Evolutionary conservation across 2,113 vertebrate species (phyloP), one percentile per base, ranked within the genome.

Genomic region (Microcebus tavaratra): DNA sequence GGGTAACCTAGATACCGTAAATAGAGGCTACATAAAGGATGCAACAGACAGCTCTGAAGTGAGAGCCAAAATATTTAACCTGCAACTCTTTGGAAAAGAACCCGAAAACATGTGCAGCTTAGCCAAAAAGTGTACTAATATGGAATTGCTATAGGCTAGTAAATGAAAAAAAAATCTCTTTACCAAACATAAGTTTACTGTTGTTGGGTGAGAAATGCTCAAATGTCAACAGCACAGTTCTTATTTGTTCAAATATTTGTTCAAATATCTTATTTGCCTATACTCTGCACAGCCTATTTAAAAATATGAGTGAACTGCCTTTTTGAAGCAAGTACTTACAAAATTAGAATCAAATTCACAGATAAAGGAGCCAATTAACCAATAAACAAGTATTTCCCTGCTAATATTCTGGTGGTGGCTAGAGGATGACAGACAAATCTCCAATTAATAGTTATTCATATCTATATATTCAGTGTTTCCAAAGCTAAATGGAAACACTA

Each of bases 41-140:
- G 96, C 97, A 97, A 93, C 29, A 98, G 95, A 97, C 93, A 93
- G 83, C 89, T 97, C 95, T 97, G 88, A 96, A 98, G 94, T 83
- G 63, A 21, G 5, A 98, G 97, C 98, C 98, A 98, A 98, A 98
- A 98, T 97, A 97, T 96, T 98, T 96, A 86, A 98, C 97, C 95
- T 7, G 45, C 97, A 98, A 97, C 82, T 97, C 97, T 98, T 98
- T 98, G 97, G 97, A 98, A 98, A 0, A 97, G 92, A 98, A 98
- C 63, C 70, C 15, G 73, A 98, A 98, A 98, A 98, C 95, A 98
- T 50, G 25, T 87, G 93, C 93, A 97, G 94, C 91, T 95, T 97
- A 97, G 98, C 97, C 98, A 98, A 97, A 98, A 98, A 92, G 73
- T 95, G 59, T 95, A 96, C 95, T 98, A 98, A 98, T 90, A 95